Conservation (phyloP, 2,113 vertebrate genomes). For the Empidonax alnorum region DNA sequence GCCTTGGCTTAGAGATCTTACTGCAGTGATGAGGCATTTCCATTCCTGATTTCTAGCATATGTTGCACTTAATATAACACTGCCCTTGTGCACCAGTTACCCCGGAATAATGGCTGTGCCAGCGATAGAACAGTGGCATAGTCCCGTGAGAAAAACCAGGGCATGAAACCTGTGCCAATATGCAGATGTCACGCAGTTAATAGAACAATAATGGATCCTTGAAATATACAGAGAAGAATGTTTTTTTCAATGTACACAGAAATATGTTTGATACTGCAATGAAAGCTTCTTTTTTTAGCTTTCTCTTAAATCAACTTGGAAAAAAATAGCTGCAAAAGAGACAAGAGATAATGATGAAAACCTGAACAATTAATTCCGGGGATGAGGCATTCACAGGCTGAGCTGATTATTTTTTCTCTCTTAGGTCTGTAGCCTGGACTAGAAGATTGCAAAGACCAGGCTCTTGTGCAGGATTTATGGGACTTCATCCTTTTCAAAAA, state of each 20-base stretch:
- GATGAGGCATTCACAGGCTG: neutral
- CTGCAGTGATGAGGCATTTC: conserved; percentile 53
- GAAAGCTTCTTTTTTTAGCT: neutral
- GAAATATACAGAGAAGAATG: neutral
- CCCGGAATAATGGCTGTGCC: conserved; percentile 37
- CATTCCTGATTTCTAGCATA: conserved; percentile 65
- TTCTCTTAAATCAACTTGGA: neutral
- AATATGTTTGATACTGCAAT: neutral
- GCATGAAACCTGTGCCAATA: neutral
- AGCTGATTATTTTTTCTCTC: conserved; percentile 19
- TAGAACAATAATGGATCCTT: neutral
- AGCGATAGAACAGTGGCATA: neutral
- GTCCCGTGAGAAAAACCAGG: neutral
- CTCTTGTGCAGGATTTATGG: neutral
- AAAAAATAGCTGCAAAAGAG: neutral
- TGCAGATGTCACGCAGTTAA: neutral
- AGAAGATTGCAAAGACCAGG: neutral
- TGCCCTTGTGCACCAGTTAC: conserved; percentile 56
- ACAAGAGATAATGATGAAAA: conserved; percentile 15
- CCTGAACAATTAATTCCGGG: conserved; percentile 22
- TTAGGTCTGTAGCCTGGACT: neutral
- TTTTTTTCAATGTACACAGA: neutral
- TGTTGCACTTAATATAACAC: conserved; percentile 60
- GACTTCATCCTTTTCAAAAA: neutral
- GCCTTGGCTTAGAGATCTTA: conserved; percentile 54